Conservation (phyloP, 2,888 invertebrate genomes). For the Elysia crispata region DNA sequence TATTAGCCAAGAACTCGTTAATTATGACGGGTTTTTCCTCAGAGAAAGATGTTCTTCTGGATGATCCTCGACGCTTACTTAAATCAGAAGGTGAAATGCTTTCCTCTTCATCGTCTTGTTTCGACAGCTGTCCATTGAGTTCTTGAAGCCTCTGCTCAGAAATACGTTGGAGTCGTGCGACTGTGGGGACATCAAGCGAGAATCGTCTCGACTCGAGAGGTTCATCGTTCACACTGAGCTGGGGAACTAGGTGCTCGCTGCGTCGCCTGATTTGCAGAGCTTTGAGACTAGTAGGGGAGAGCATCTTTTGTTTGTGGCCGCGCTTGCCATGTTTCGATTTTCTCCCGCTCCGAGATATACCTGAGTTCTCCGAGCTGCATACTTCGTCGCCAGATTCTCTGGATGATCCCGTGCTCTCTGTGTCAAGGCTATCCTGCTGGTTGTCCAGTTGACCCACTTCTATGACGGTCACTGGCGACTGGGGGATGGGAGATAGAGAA, state of each 20-base stretch:
- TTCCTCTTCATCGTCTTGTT: too few relatives aligned
- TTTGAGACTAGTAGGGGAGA: too few relatives aligned
- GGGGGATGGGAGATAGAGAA: conserved; percentile 59
- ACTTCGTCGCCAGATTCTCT: conserved; percentile 49
- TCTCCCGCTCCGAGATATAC: too few relatives aligned
- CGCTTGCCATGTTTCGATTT: too few relatives aligned
- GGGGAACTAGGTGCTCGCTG: too few relatives aligned
- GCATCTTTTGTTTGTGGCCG: too few relatives aligned
- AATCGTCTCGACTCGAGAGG: background rate
- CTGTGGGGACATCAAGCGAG: conserved; percentile 37
- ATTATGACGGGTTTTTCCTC: conserved; percentile 41
- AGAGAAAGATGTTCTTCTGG: conserved; percentile 35
- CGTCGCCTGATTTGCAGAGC: too few relatives aligned
- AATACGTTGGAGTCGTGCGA: conserved; percentile 28
- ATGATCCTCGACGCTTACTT: background rate
- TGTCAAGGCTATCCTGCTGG: conserved; percentile 68
- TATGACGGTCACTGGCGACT: conserved; percentile 72
- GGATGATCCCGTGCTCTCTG: conserved; percentile 55
- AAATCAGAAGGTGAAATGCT: background rate
- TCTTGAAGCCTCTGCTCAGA: conserved; percentile 11
- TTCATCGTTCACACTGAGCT: too few relatives aligned
- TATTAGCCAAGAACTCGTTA: conserved; percentile 26
- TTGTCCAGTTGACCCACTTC: conserved; percentile 71
- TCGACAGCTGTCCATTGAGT: too few relatives aligned
- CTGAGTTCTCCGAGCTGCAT: background rate